Base-by-base conservation (phyloP, 2,888 invertebrate species). In the Tetranychus truncatus region DNA sequence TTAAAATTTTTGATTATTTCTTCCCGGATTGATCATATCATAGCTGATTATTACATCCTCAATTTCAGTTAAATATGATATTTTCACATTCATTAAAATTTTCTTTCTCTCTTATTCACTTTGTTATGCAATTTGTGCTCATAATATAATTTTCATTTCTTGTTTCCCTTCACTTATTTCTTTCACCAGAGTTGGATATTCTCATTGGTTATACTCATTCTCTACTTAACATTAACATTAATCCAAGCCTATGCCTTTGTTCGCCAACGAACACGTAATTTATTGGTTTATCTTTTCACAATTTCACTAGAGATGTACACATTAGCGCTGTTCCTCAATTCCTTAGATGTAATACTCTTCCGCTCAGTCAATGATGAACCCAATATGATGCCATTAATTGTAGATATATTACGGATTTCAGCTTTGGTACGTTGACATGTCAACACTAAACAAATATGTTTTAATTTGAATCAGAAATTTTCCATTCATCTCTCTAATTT, bases 231-330 rank as follows among this genome's bases (percentile, higher is more conserved):
- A 75, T 84, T 95, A 75, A 87, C 94, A 78, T 92, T 93, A 45
- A 87, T 95, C 79, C 95, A 95, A 84, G 86, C 93, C 15, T 94
- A 94, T 84, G 95, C 94, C 55, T 91, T 91, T 76, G 87, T 89
- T 79, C 88, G 88, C 78, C 95, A 95, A 83, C 95, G 95, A 84
- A 91, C 92, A 66, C 77, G 77, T 20, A 75, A 76, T 34, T 20
- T 73, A 66, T 91, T 95, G 5, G 95, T 95, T 7, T 89, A 89
- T 81, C 85, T 95, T 66, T 92, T 95, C 81, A 94, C 94, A 45
- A 88, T 89, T 77, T 92, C 93, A 82, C 86, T 95, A 76, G 84
- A 90, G 24, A 84, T 93, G 79, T 94, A 95, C 83, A 90, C 92
- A 81, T 83, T 91, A 74, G 93, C 93, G 44, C 85, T 95, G 74